These are phyloP conservation scores for Lasioglossum zephyrum DNA, from an alignment of 2,888 invertebrate genomes.

Conservation along the genomic window DNA sequence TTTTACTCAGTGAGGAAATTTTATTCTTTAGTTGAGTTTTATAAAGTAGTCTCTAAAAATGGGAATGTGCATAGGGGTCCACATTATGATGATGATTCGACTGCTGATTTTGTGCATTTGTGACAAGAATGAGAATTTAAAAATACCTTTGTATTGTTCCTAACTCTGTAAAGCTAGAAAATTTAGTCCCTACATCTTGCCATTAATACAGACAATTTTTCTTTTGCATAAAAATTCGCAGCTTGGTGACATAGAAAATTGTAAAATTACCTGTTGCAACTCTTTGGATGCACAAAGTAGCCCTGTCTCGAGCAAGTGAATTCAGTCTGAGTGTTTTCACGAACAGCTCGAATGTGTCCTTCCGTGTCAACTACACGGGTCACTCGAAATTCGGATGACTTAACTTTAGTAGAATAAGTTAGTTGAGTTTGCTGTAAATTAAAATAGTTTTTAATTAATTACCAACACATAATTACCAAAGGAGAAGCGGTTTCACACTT, in stretches of 20 bases:
- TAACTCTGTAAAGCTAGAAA: background rate
- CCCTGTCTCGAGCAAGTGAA: slow-evolving; percentile 91
- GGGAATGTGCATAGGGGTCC: no score
- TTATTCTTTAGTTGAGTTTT: background rate
- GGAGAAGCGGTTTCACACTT: background rate
- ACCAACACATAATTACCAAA: background rate
- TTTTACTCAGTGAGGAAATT: background rate
- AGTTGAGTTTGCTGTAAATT: slow-evolving; percentile 84
- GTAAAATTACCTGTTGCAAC: slow-evolving; percentile 86
- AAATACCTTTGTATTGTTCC: background rate
- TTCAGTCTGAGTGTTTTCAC: slow-evolving; percentile 90
- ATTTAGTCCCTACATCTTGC: no score
- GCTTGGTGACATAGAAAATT: background rate
- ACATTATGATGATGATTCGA: no score
- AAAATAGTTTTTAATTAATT: slow-evolving; percentile 4
- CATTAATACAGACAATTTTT: no score
- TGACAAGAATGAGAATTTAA: background rate
- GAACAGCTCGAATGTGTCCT: slow-evolving; percentile 89
- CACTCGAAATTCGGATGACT: slow-evolving; percentile 90
- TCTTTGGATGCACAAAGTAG: slow-evolving; percentile 91
- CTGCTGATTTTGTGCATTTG: background rate
- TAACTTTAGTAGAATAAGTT: slow-evolving; percentile 84
- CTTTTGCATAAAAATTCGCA: background rate
- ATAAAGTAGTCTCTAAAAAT: no score
- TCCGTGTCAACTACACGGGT: slow-evolving; percentile 90